phyloP scores from a whole-genome alignment of 2,797 vertebrate species.

The Peromyscus melanophrys region DNA sequence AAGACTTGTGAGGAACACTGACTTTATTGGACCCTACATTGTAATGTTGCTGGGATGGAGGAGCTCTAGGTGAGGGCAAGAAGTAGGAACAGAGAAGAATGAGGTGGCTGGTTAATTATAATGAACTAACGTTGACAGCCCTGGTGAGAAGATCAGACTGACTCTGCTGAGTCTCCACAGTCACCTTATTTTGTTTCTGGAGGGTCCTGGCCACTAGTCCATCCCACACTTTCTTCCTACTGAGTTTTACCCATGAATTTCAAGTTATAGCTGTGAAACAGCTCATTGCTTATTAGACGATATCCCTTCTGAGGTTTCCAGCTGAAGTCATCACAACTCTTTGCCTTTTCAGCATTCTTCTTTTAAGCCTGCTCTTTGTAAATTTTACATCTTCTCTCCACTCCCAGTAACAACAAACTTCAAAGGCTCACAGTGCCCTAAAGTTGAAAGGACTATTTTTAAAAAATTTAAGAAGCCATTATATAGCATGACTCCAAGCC shows the following conservation, averaged over 20 bases:
- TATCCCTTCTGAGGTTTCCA: not conserved
- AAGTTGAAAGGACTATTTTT: not conserved
- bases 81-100: not conserved
- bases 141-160: not conserved
- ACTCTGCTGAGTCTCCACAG: not conserved
- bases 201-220: not conserved
- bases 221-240: not conserved
- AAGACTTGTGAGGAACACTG: not conserved
- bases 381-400: slow-evolving; percentile 49
- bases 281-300: not conserved
- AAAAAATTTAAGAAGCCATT: slow-evolving; percentile 19
- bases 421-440: slow-evolving; percentile 18
- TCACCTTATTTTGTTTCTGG: not conserved
- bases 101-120: not conserved
- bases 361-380: slow-evolving; percentile 46
- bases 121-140: not conserved
- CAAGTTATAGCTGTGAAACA: not conserved
- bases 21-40: not conserved
- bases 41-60: not conserved
- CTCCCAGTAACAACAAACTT: slow-evolving; percentile 35
- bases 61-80: not conserved
- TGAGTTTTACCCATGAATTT: not conserved
- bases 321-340: slow-evolving; percentile 37
- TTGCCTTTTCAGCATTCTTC: slow-evolving; percentile 57
- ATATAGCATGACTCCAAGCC: slow-evolving; percentile 11